Evolutionary conservation across 2,888 invertebrate species (phyloP), one percentile per base, ranked within the genome.

Genomic region (Doris montereyensis): DNA sequence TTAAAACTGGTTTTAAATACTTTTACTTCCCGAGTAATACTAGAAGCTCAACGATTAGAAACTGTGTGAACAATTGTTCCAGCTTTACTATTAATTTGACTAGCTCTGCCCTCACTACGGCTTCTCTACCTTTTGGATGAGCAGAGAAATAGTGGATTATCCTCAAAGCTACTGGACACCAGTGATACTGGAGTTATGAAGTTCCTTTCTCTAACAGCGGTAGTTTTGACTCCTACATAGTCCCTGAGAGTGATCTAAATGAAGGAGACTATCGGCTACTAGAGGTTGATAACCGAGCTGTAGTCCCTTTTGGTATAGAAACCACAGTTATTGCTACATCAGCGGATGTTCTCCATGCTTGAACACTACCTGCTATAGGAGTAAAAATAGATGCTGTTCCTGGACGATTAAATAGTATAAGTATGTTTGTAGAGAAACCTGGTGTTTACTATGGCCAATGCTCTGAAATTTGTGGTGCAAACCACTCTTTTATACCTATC

Each of bases 401-500:
- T 0, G 74, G 60, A 2, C 74, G 74, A 32, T 17, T 74, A 10
- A 74, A 74, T 74, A n/a, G 21, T 10, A 60, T 74, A 32, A 32
- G 17, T n/a, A 58, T 60, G 13, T n/a, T 26, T 60, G 1, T 77
- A n/a, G n/a, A 28, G 0, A 28, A 17, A 10, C 58, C 71, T 8
- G 77, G 77, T 2, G 60, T 77, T 4, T 71, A 34, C 28, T 77
- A 77, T 26, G 77, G 77, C 0, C 77, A 95, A 94, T 95, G 95
- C 90, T 95, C 95, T 85, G 95, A 95, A 94, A 95, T 95, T 93
- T 95, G 95, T 92, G 95, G 95, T 0, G 93, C 94, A 76, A 95
- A 95, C 90, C 95, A 95, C 91, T 95, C 95, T 80, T 95, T 95
- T 93, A 95, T 95, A 92, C 95, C 95, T 41, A 95, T 95, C 93